phyloP scores from a whole-genome alignment of 2,888 invertebrate genomes.

The Idaea aversata region DNA sequence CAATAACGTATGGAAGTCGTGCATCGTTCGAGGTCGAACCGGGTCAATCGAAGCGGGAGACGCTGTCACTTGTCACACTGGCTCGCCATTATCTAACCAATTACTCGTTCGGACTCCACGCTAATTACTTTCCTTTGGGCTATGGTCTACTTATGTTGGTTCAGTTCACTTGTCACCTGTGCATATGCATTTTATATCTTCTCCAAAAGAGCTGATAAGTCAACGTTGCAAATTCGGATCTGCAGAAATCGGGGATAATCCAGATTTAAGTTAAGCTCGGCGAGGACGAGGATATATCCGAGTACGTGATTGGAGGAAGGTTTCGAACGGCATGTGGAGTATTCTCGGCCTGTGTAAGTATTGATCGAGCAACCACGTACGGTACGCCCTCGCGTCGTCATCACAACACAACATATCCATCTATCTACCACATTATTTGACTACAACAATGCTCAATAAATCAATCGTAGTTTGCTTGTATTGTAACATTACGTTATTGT shows the following conservation, averaged over 20 bases:
- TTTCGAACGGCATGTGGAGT: not conserved
- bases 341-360: slow-evolving; percentile 6
- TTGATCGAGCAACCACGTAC: slow-evolving; percentile 8
- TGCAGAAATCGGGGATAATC: slow-evolving; percentile 36
- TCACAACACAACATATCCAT: slow-evolving; percentile 1
- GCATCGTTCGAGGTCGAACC: slow-evolving; percentile 38
- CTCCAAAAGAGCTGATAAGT: slow-evolving; percentile 6
- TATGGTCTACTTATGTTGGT: slow-evolving; percentile 24
- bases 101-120: slow-evolving; percentile 43
- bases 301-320: not conserved
- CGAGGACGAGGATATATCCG: slow-evolving; percentile 25
- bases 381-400: not conserved
- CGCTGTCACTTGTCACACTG: slow-evolving; percentile 28
- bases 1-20: slow-evolving; percentile 34
- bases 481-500: not conserved
- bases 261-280: slow-evolving; percentile 22
- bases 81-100: slow-evolving; percentile 49
- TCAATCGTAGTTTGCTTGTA: not conserved
- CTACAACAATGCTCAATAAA: not conserved
- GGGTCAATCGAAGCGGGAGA: slow-evolving; percentile 52
- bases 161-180: slow-evolving; percentile 33
- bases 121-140: slow-evolving; percentile 33
- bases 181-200: slow-evolving; percentile 32
- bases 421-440: slow-evolving; percentile 2
- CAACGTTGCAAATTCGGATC: slow-evolving; percentile 23